phyloP scores from a whole-genome alignment of 2,888 invertebrate species.

The Cantharis rustica region DNA sequence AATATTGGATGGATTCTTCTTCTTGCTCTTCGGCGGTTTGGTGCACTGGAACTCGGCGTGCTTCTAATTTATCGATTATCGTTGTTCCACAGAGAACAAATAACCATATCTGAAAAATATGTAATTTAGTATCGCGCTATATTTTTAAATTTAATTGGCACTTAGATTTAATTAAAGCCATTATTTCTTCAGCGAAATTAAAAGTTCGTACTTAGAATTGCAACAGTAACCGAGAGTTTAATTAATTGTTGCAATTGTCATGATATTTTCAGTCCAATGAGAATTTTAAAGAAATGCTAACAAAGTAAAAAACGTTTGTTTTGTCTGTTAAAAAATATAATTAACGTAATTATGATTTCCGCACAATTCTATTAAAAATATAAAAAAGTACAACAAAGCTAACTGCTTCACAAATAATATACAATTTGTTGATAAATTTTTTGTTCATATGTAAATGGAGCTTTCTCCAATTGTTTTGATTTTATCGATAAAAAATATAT shows the following conservation, averaged over 20 bases:
- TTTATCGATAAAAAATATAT: not conserved
- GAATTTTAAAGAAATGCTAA: not conserved
- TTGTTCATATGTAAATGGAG: not conserved
- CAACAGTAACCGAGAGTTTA: not conserved
- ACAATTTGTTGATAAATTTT: not conserved
- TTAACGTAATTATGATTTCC: slow-evolving; percentile 8
- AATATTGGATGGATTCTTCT: slow-evolving; percentile 55
- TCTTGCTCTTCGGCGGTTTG: slow-evolving; percentile 56
- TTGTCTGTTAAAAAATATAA: not conserved
- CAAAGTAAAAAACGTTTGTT: not conserved
- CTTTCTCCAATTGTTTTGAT: not conserved
- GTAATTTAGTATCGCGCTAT: not conserved
- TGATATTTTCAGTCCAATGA: not conserved
- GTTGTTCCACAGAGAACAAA: slow-evolving; percentile 43
- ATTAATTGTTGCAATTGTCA: not conserved
- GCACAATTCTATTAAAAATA: slow-evolving; percentile 4
- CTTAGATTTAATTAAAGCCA: not conserved
- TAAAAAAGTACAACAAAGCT: not conserved
- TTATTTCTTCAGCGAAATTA: not conserved
- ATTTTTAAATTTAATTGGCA: not conserved
- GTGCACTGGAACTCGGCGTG: slow-evolving; percentile 59
- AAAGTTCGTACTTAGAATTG: not conserved
- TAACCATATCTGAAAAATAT: slow-evolving; percentile 41
- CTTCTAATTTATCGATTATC: slow-evolving; percentile 46
- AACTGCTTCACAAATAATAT: not conserved